These are phyloP conservation scores for Thalassaphorura encarpata DNA, from an alignment of 1,140 invertebrate genomes.

Conservation along the genomic window DNA sequence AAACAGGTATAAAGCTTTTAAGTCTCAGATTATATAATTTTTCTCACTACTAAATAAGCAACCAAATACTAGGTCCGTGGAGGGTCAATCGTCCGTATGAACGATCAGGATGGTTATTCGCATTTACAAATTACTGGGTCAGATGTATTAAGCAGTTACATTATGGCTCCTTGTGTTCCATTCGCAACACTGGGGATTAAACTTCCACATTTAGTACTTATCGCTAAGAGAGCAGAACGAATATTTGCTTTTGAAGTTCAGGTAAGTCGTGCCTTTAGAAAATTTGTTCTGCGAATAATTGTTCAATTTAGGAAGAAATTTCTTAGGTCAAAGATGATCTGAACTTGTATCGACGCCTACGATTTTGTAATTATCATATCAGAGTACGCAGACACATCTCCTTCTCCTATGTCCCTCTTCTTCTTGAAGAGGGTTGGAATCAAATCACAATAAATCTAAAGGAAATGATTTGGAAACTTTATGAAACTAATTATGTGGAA, in stretches of 20 bases:
- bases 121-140: no score
- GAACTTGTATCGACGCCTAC: background rate
- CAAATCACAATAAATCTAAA: constrained; percentile 11
- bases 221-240: constrained; percentile 55
- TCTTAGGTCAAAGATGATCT: background rate
- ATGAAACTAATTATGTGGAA: constrained; percentile 21
- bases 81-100: background rate
- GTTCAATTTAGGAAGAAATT: no score
- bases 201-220: constrained; percentile 52
- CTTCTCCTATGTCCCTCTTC: constrained; percentile 4
- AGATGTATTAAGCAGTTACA: constrained; percentile 38
- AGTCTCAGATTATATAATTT: no score
- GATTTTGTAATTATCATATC: background rate
- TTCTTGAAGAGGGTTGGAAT: constrained; percentile 19
- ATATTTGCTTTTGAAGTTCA: constrained; percentile 56
- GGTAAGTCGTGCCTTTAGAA: no score
- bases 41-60: no score
- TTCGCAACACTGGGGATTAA: constrained; percentile 52
- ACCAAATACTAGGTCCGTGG: no score
- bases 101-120: background rate
- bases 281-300: no score
- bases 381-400: background rate
- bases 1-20: background rate
- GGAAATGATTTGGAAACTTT: constrained; percentile 6
- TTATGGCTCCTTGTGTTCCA: constrained; percentile 51